Evolutionary conservation across 2,797 vertebrate genomes (phyloP), one percentile per base, ranked within the genome.

Genomic region (Rhadinocentrus ornatus): DNA sequence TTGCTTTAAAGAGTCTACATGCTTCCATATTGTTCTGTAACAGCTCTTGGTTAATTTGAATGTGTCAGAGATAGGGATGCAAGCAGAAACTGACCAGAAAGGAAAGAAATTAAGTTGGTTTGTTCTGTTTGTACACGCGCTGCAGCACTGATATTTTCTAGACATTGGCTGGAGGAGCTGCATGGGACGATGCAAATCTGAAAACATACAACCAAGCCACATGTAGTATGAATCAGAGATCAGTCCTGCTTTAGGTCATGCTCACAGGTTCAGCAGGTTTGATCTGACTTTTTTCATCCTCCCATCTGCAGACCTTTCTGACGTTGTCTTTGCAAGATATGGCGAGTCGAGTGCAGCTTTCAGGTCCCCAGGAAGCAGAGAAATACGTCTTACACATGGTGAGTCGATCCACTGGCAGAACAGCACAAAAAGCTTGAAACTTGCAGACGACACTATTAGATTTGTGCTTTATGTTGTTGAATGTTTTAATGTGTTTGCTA

Each of bases 341-440:
- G 98, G 97, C 98, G 13, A 99, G 97, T 93, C 94, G 98, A 86
- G 98, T 99, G 86, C 98, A 99, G 91, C 93, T 99, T 69, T 97
- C 97, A 0, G 97, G 98, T 37, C 94, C 98, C 50, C 97, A 98
- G 84, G 98, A 99, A 89, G 98, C 98, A 35, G 98, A 99, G 93
- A 99, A 99, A 93, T 99, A 99, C 0, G 96, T 99, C 92, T 94
- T 99, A 72, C 97, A 99, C 91, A 99, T 99, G 98, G 98, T 99
- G 90, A 95, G 96, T 82, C 2, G 8, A 0, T 65, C 27, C 26
- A 11, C 22, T 15, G 35, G 29, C 2, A 27, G 22, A 24, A 22
- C 15, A 37, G 37, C 16, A 11, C 37, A 27, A 46, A 34, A 34
- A 34, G 20, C 27, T 6, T 13, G 12, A 32, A 24, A 24, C 9